Evolutionary conservation across 2,888 invertebrate species (phyloP), one percentile per base, ranked within the genome.

Genomic region (Noctua janthe): DNA sequence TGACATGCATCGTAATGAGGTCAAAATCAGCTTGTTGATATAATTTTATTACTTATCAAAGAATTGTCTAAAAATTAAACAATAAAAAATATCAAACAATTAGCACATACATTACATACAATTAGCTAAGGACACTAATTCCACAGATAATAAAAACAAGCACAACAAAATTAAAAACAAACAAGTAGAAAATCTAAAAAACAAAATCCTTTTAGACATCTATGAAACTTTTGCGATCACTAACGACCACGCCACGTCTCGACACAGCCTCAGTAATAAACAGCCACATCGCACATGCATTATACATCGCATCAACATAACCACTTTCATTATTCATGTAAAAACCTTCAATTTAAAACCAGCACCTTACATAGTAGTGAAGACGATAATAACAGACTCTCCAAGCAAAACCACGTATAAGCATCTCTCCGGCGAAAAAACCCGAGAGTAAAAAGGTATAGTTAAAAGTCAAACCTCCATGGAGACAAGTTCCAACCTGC

Each of bases 401-500:
- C 49, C 71, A 78, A 49, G 78, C 49, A 85, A 64, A 83, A 74
- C 74, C 47, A 54, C 47, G 69, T 78, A 59, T 56, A 80, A 71
- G 62, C 81, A 80, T 74, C 74, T 75, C 78, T 76, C 20, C 71
- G 11, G 71, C 64, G 71, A 83, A 88, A 80, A 83, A 51, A 13
- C 66, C 20, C 20, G 35, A 51, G 74, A 80, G 90, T 78, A 80
- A 88, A 89, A 89, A 91, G 64, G 70, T 84, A 85, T 84, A 88
- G 83, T 83, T 74, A 81, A 85, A 74, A 71, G 47, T 71, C 64
- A 76, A 88, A 43, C 43, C 7, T 43, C 81, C 85, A 81, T 69
- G 70, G 77, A 78, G 79, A 94, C 96, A 94, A 90, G 96, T 95
- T 90, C 13, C 92, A 95, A 96, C 96, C 94, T 96, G 96, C 94